phyloP scores from a whole-genome alignment of 2,113 vertebrate species.

The Phrynosoma blainvillii region DNA sequence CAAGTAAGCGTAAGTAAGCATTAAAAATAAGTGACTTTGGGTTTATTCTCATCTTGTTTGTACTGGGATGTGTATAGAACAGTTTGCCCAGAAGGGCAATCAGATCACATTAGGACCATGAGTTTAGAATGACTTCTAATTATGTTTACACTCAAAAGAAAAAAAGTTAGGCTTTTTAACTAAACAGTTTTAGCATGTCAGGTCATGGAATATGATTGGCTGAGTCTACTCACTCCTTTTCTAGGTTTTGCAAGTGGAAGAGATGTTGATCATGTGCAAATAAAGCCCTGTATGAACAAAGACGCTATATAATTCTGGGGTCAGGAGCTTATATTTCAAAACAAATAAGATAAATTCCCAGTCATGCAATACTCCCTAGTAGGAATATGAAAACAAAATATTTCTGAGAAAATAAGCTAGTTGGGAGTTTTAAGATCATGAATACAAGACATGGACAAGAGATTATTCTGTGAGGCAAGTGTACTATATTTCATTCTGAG shows the following conservation, averaged over 20 bases:
- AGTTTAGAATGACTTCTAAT: background rate
- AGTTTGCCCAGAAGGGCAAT: background rate
- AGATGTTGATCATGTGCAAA: background rate
- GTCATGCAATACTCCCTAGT: background rate
- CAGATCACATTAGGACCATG: rapidly evolving
- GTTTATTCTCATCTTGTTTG: background rate
- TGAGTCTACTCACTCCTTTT: background rate
- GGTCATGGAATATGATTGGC: background rate
- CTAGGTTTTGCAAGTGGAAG: background rate
- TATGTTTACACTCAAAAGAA: rapidly evolving
- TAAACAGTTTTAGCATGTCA: background rate
- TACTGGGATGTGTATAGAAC: background rate
- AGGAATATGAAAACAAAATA: background rate
- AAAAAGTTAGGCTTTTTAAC: background rate
- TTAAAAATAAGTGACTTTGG: background rate
- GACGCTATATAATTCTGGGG: background rate
- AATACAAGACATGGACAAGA: too few species aligned
- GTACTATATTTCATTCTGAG: too few species aligned
- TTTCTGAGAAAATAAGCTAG: background rate
- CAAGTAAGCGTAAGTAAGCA: rapidly evolving
- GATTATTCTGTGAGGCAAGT: too few species aligned
- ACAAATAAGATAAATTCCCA: background rate
- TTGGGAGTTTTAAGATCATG: too few species aligned
- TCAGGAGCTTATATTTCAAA: background rate
- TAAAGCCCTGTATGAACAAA: background rate